These are phyloP conservation scores for Quiscalus mexicanus DNA, from an alignment of 2,113 vertebrate genomes.

Conservation along the genomic window DNA sequence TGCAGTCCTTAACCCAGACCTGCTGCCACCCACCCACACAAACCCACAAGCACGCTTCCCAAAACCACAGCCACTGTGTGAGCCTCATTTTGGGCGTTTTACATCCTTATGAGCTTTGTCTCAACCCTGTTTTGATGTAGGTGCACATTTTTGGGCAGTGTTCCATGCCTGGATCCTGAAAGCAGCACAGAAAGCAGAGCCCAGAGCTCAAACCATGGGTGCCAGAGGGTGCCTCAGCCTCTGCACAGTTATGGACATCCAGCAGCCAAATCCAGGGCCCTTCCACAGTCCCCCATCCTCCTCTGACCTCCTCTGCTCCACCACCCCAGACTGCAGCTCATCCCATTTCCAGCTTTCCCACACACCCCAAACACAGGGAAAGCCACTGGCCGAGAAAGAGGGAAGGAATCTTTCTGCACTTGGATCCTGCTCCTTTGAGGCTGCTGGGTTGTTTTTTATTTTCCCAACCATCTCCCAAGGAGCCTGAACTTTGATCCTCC, in stretches of 20 bases:
- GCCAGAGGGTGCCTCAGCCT: background rate
- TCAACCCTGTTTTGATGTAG: background rate
- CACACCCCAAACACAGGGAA: background rate
- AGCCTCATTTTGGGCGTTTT: background rate
- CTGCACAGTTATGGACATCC: background rate
- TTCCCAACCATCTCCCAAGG: background rate
- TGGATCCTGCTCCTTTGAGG: background rate
- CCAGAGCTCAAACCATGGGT: rapidly evolving
- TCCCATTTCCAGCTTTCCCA: background rate
- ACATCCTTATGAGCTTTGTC: background rate
- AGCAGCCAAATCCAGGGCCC: background rate
- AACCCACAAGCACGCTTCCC: background rate
- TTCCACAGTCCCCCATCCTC: background rate
- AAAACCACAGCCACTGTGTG: background rate
- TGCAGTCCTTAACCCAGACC: background rate
- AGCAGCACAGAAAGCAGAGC: background rate
- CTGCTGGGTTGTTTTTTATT: background rate
- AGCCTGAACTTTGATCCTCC: background rate
- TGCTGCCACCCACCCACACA: background rate
- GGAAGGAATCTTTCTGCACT: background rate
- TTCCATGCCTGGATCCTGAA: background rate
- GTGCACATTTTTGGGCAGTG: background rate
- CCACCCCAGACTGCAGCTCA: rapidly evolving
- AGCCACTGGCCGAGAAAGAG: background rate
- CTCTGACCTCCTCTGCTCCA: background rate